These are phyloP conservation scores for Synanceia verrucosa DNA, from an alignment of 2,797 vertebrate genomes.

Conservation along the genomic window DNA sequence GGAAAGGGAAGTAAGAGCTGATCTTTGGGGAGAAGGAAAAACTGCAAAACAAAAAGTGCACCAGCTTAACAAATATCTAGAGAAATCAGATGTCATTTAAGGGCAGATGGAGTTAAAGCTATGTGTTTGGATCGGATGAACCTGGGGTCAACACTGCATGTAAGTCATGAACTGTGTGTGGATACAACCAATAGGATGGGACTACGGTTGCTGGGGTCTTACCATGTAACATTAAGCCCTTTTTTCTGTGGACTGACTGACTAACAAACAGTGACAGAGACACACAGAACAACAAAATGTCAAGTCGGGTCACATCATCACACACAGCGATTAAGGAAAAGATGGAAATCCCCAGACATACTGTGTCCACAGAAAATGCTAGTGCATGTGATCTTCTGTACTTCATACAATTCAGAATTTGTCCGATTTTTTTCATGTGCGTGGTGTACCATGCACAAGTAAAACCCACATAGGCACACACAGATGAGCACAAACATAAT, in stretches of 20 bases:
- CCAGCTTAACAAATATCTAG: slow-evolving; percentile 2
- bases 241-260: slow-evolving; percentile 13
- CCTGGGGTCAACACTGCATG: slow-evolving; percentile 12
- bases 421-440: not conserved
- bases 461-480: not conserved
- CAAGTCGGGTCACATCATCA: slow-evolving; percentile 13
- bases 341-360: not conserved
- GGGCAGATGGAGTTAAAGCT: slow-evolving; percentile 8
- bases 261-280: slow-evolving; percentile 15
- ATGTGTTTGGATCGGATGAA: slow-evolving; percentile 10
- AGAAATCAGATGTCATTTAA: slow-evolving; percentile 22
- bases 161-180: slow-evolving; percentile 18
- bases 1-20: not conserved
- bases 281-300: slow-evolving; percentile 9
- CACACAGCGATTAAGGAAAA: slow-evolving; percentile 18
- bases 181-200: slow-evolving; percentile 8
- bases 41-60: slow-evolving; percentile 15
- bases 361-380: not conserved
- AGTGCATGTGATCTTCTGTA: not conserved
- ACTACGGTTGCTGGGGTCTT: not conserved
- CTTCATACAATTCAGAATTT: not conserved
- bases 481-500: not conserved
- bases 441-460: not conserved
- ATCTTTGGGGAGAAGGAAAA: not conserved
- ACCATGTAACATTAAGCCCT: slow-evolving; percentile 25